A percentile compares a stretch with the other conserved stretches of the same genome.
phyloP scores from a whole-genome alignment of 2,888 invertebrate genomes.

The Platerodrilus igneus region DNA sequence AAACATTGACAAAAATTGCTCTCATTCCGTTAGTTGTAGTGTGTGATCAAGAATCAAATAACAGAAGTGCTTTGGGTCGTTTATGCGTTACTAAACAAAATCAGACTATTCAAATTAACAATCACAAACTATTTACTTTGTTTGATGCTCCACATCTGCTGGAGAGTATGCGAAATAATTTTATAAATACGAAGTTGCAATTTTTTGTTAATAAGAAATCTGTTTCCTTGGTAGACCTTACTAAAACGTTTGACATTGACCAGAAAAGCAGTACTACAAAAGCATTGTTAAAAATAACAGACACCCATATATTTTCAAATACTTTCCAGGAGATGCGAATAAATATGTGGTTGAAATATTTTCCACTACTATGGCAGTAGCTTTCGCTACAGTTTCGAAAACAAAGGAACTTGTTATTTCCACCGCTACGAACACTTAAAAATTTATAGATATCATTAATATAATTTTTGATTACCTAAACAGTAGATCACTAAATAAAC shows the following conservation, averaged over 20 bases:
- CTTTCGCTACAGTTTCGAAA: constrained; percentile 14
- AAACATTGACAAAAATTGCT: constrained; percentile 10
- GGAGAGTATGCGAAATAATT: constrained; percentile 20
- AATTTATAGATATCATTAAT: constrained; percentile 22
- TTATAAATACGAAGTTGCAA: constrained; percentile 9
- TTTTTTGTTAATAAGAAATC: constrained; percentile 13
- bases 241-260: constrained; percentile 16
- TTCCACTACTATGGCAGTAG: constrained; percentile 18
- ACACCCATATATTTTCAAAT: constrained; percentile 11
- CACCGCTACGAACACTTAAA: constrained; percentile 18
- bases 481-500: constrained; percentile 14
- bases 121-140: constrained; percentile 15
- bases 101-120: constrained; percentile 11
- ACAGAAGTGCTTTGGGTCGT: constrained; percentile 13
- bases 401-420: constrained; percentile 14
- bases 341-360: constrained; percentile 20
- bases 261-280: constrained; percentile 14
- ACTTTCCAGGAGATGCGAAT: constrained; percentile 22
- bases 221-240: constrained; percentile 19
- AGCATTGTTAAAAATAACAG: constrained; percentile 17
- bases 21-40: constrained; percentile 18
- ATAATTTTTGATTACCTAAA: constrained; percentile 22
- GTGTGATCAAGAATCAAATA: constrained; percentile 28
- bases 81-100: constrained; percentile 15
- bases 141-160: constrained; percentile 26